Base-by-base conservation (phyloP, 2,888 invertebrate species). In the Leucozona laternaria region DNA sequence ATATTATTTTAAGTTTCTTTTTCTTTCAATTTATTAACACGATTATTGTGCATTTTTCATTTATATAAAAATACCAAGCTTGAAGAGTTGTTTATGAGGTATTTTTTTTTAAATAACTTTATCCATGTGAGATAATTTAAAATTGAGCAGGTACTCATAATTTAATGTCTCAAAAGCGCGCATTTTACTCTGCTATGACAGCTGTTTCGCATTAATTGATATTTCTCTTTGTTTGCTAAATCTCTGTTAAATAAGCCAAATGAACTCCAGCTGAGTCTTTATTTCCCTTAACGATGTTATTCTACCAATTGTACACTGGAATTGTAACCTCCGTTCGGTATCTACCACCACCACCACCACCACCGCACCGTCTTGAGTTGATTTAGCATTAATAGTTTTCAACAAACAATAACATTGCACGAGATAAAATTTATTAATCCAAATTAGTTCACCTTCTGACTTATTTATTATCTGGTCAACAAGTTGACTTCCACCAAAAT, bases 391-490 rank as follows among this genome's bases (percentile, higher is more conserved):
- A 45, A 64, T 68, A 68, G 53, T 48, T 64, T 66, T 58, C 64
- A 60, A 57, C 83, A 60, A 73, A 79, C 75, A 66, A 66, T 48
- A 72, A 17, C 45, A 10, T 55, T 11, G 37, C 43, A 60, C 72
- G 72, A 68, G 62, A 45, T 64, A 55, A 62, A 66, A 72, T 76
- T 76, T 76, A 80, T 71, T 85, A 72, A 53, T 68, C 8, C 64
- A 85, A 85, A 85, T 85, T 80, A 85, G 85, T 85, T 85, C 85
- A 80, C 81, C 85, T 77, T 58, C 7, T 80, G 85, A 77, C 81
- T 85, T 80, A 72, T 85, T 85, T 85, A 85, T 81, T 85, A 81
- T 80, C 77, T 62, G 77, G 68, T 78, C 85, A 85, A 77, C 85
- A 73, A 85, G 85, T 85, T 80, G 81, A 62, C 77, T 85, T 62